A percentile compares a stretch with the other conserved stretches of the same genome.
phyloP scores from a whole-genome alignment of 2,113 vertebrate species.

The Aix galericulata region DNA sequence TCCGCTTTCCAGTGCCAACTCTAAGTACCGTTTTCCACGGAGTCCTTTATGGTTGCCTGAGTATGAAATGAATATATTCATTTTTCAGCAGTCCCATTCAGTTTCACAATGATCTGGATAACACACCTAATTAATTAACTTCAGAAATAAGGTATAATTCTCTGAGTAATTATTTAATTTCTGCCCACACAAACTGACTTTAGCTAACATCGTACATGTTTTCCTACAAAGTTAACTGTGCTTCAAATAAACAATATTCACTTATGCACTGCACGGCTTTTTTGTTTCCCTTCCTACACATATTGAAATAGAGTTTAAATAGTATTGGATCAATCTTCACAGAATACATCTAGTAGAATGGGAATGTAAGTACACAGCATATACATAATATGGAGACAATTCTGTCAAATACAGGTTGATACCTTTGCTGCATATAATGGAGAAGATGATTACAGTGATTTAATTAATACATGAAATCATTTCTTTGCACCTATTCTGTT shows the following conservation, averaged over 20 bases:
- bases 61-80: neutral
- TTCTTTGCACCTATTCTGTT: neutral
- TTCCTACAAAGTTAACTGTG: neutral
- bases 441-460: neutral
- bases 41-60: neutral
- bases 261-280: neutral
- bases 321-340: neutral
- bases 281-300: neutral
- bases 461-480: neutral
- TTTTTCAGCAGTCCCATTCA: neutral
- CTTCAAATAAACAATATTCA: neutral
- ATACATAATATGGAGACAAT: neutral
- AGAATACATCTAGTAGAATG: neutral
- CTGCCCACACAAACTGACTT: neutral
- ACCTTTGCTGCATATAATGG: neutral
- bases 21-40: neutral
- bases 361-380: rapidly evolving
- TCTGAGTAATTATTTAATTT: neutral
- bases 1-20: neutral
- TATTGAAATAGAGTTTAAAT: neutral
- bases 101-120: neutral
- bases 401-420: neutral
- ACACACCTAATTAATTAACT: neutral
- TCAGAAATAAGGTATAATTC: neutral
- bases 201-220: neutral